These are phyloP conservation scores for Cyaniris semiargus DNA, from an alignment of 2,888 invertebrate species.

Conservation along the genomic window DNA sequence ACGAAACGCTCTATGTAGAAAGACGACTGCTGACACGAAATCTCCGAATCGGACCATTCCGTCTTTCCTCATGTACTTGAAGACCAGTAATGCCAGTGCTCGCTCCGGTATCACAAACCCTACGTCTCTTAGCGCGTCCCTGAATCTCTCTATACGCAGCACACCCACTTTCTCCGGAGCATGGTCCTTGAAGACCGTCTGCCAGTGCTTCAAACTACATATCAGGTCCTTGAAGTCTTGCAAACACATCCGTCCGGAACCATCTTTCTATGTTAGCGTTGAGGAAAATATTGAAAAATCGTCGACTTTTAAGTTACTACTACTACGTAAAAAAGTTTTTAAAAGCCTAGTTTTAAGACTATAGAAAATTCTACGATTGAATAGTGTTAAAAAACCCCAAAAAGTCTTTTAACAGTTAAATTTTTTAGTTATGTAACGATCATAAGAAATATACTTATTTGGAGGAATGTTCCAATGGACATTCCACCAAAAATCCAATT, in stretches of 20 bases:
- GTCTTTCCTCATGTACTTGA: conserved; percentile 95
- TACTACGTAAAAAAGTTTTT: too few relatives aligned
- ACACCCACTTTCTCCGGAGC: conserved; percentile 95
- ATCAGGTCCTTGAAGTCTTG: conserved; percentile 94
- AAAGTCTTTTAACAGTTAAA: too few relatives aligned
- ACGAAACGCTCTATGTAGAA: conserved; percentile 94
- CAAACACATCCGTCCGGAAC: conserved; percentile 90
- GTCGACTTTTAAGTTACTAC: too few relatives aligned
- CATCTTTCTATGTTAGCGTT: conserved; percentile 79
- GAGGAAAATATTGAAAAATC: conserved; percentile 45
- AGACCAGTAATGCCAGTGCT: conserved; percentile 89
- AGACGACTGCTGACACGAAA: conserved; percentile 93
- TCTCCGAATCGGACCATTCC: conserved; percentile 95
- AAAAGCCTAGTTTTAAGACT: too few relatives aligned
- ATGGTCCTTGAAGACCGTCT: conserved; percentile 92
- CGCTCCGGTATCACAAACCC: conserved; percentile 93
- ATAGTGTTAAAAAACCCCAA: too few relatives aligned
- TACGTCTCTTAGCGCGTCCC: conserved; percentile 91
- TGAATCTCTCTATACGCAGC: conserved; percentile 89
- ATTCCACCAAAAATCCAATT: too few relatives aligned
- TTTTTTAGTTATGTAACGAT: too few relatives aligned
- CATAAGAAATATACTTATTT: too few relatives aligned
- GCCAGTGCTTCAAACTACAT: conserved; percentile 95
- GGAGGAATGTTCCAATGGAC: too few relatives aligned
- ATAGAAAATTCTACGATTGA: too few relatives aligned